phyloP scores from a whole-genome alignment of 2,888 invertebrate species.

The Coelinius sp. region DNA sequence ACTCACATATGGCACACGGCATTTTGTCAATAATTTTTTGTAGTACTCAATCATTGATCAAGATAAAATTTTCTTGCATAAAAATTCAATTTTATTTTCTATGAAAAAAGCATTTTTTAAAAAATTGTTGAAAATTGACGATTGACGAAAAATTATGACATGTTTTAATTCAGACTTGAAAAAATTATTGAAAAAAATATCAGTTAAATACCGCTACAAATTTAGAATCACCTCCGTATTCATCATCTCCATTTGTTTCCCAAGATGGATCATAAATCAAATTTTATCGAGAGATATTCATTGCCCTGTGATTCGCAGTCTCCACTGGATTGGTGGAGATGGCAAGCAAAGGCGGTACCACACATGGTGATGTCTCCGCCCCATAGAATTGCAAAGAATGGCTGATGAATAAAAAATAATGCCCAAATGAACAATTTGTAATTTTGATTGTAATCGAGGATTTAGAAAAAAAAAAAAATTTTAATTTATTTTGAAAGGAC shows the following conservation, averaged over 20 bases:
- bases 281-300: conserved; percentile 41
- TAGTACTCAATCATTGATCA: too few species aligned
- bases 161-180: too few species aligned
- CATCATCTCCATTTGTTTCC: background rate
- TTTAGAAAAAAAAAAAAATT: too few species aligned
- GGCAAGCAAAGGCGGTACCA: conserved; percentile 61
- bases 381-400: conserved; percentile 57
- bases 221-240: background rate
- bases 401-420: conserved; percentile 52
- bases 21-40: too few species aligned
- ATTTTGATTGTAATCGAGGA: too few species aligned
- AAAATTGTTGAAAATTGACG: too few species aligned
- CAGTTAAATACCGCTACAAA: background rate
- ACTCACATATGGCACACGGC: too few species aligned
- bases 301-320: conserved; percentile 36
- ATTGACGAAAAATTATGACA: too few species aligned
- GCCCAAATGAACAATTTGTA: background rate
- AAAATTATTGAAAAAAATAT: too few species aligned
- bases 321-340: conserved; percentile 56
- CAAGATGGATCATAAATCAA: conserved; percentile 33
- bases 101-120: too few species aligned
- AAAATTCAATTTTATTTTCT: too few species aligned
- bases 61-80: too few species aligned
- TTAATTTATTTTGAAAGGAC: conserved; percentile 7
- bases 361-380: conserved; percentile 60